phyloP scores from a whole-genome alignment of 92 coral and sea anemone genomes.

The Bergia sp. region DNA sequence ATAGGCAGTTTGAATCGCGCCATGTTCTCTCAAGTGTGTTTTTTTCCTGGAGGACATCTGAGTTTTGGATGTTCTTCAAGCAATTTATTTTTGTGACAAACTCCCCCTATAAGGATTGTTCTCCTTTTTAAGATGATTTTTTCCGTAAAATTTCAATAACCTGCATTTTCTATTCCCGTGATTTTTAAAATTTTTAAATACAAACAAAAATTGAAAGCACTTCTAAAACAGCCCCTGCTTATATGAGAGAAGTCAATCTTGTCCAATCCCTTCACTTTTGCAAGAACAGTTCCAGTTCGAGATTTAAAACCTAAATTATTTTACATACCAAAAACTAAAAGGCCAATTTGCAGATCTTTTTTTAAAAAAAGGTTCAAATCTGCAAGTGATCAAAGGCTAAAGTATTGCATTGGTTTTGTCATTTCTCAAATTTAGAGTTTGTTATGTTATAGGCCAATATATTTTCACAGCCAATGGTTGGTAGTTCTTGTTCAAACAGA shows the following conservation, averaged over 20 bases:
- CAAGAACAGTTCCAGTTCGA: too few relatives aligned
- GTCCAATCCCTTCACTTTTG: too few relatives aligned
- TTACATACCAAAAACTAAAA: too few relatives aligned
- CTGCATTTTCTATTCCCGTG: too few relatives aligned
- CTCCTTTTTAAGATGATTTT: not conserved
- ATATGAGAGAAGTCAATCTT: too few relatives aligned
- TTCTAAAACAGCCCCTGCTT: too few relatives aligned
- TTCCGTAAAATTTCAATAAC: too few relatives aligned
- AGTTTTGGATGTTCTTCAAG: not conserved
- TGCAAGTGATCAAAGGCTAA: not conserved
- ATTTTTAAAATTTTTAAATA: too few relatives aligned
- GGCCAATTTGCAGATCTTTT: too few relatives aligned
- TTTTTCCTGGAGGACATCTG: not conserved
- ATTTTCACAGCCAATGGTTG: not conserved
- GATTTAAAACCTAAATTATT: too few relatives aligned
- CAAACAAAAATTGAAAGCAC: too few relatives aligned
- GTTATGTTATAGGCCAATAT: not conserved
- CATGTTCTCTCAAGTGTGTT: not conserved
- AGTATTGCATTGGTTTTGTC: not conserved
- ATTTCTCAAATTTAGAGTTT: not conserved
- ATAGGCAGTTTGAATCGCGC: not conserved
- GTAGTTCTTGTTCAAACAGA: not conserved
- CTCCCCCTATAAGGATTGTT: not conserved
- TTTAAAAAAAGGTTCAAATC: not conserved
- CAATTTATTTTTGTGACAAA: too few relatives aligned